A percentile compares a stretch with the other conserved stretches of the same genome.
These are phyloP conservation scores for Drosophila sechellia DNA, from an alignment of 1,140 invertebrate genomes.

Conservation along the genomic window DNA sequence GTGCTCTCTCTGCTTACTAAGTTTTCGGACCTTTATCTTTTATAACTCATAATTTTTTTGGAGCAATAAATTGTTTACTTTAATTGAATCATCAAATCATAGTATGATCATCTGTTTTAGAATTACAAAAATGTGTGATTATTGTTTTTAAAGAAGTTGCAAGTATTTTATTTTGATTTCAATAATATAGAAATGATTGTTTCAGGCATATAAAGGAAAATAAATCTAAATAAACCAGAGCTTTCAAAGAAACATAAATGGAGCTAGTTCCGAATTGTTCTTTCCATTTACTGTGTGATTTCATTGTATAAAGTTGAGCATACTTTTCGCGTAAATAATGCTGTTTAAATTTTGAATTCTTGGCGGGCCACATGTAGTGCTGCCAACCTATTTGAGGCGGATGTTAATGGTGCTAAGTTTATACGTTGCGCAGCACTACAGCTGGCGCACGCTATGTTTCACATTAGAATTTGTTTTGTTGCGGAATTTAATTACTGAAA, in stretches of 20 bases:
- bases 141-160: not conserved
- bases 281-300: no score
- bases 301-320: no score
- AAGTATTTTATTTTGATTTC: not conserved
- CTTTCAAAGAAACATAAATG: not conserved
- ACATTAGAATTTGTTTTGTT: slow-evolving; percentile 22
- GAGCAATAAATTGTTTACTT: no score
- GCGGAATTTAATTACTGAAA: not conserved
- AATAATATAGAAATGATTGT: no score
- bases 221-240: no score
- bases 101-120: no score
- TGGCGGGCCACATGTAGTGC: not conserved
- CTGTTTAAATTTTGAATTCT: not conserved
- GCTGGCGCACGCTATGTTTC: slow-evolving; percentile 13
- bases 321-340: no score
- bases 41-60: no score
- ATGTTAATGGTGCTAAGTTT: not conserved
- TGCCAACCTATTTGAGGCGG: not conserved
- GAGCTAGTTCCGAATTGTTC: no score
- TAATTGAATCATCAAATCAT: not conserved
- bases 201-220: no score
- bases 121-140: no score
- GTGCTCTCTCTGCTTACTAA: not conserved
- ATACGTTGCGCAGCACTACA: not conserved
- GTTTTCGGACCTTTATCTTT: not conserved